These are phyloP conservation scores for Dermatemys mawii DNA, from an alignment of 2,113 vertebrate genomes.

Conservation along the genomic window DNA sequence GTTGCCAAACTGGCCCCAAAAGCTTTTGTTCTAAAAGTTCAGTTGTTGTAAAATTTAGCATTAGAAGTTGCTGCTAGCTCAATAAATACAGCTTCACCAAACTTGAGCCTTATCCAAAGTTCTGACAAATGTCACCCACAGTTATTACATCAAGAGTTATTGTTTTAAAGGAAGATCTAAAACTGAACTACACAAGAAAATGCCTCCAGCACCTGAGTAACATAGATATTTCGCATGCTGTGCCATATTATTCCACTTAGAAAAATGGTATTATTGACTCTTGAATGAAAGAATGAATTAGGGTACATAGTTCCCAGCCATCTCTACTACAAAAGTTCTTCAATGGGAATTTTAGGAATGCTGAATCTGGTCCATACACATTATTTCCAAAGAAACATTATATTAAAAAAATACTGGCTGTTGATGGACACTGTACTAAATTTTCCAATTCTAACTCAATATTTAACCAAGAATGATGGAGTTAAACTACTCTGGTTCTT, in stretches of 20 bases:
- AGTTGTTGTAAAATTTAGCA: neutral
- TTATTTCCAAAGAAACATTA: neutral
- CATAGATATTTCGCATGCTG: neutral
- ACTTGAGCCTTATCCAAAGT: neutral
- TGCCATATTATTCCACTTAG: neutral
- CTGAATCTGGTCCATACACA: neutral
- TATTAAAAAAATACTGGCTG: neutral
- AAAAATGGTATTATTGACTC: neutral
- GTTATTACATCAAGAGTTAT: slow-evolving; percentile 20
- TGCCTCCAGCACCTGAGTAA: neutral
- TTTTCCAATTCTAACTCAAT: neutral
- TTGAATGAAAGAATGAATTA: neutral
- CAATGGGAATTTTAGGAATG: slow-evolving; percentile 23
- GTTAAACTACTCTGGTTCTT: neutral
- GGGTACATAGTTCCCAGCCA: neutral
- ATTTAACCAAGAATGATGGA: neutral
- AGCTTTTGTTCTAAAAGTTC: neutral
- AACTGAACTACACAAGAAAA: neutral
- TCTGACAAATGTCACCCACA: neutral
- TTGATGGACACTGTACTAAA: neutral
- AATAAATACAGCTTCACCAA: neutral
- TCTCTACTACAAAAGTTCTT: neutral
- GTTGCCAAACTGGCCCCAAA: neutral
- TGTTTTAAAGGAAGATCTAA: slow-evolving; percentile 28
- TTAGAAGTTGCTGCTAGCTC: neutral